Conservation (phyloP, 1,140 invertebrate genomes). For the Magallana angulata region DNA sequence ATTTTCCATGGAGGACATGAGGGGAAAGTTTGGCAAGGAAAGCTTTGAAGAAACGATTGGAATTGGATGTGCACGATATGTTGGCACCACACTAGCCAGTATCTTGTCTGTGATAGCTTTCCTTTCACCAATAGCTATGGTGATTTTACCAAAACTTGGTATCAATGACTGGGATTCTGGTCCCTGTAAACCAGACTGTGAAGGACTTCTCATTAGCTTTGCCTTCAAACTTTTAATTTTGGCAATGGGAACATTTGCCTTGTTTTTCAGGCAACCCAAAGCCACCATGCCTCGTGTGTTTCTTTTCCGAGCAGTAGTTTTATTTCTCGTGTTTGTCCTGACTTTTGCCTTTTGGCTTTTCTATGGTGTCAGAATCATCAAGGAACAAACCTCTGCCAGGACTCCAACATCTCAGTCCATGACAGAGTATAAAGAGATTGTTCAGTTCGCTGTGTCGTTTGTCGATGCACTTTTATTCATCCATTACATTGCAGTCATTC, state of each 20-base stretch:
- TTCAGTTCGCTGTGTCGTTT: constrained; percentile 93
- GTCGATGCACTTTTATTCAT: constrained; percentile 96
- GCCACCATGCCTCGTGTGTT: constrained; percentile 96
- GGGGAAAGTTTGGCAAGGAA: constrained; percentile 75
- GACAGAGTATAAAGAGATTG: constrained; percentile 83
- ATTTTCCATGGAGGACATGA: constrained; percentile 91
- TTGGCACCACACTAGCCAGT: constrained; percentile 87
- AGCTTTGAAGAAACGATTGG: constrained; percentile 74
- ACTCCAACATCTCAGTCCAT: not conserved
- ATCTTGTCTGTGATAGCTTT: constrained; percentile 90
- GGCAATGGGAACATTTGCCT: constrained; percentile 94
- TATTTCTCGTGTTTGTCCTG: constrained; percentile 93
- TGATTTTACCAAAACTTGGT: constrained; percentile 89
- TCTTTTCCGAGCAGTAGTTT: constrained; percentile 91
- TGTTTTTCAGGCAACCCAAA: constrained; percentile 80
- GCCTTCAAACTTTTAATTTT: constrained; percentile 95
- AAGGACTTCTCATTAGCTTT: constrained; percentile 93
- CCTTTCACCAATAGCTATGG: constrained; percentile 95
- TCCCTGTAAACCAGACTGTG: constrained; percentile 90
- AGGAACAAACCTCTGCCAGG: constrained; percentile 58
- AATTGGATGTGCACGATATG: constrained; percentile 79
- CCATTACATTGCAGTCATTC: constrained; percentile 94
- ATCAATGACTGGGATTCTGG: constrained; percentile 81
- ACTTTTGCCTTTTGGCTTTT: constrained; percentile 98
- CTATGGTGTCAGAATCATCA: constrained; percentile 90